Evolutionary conservation across 2,113 vertebrate genomes (phyloP), one percentile per base, ranked within the genome.

Genomic region (Seriola rivoliana): DNA sequence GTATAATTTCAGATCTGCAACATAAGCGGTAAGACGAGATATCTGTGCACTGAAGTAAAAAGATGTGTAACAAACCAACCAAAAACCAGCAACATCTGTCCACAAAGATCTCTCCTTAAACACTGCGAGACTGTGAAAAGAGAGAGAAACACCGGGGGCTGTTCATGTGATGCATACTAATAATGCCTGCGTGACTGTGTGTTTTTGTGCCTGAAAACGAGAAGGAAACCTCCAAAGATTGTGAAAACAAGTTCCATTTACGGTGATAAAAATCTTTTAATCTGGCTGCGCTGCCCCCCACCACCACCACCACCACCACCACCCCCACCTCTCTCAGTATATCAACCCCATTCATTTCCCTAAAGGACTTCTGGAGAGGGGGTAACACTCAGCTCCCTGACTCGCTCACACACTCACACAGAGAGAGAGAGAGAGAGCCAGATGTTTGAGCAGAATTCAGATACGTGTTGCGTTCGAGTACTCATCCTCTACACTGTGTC

Each of bases 191-290:
- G 46, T 84, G 84, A 76, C 70, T 78, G 66, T 65, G 82, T 67
- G 29, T 76, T n/a, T 77, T 5, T 80, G 38, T 58, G 80, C 40
- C 62, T 70, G 75, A 71, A 75, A 81, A 57, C 46, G 79, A 87
- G 57, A 70, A 67, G 74, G 52, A 90, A 54, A 73, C 69, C 78
- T 87, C 65, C 48, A 58, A 69, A 81, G 82, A 86, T 81, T 84
- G 89, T 25, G 40, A 87, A 90, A 89, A 87, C 84, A 74, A 89
- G 85, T 81, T 85, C 84, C 80, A 84, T 87, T 91, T 88, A 68
- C 42, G 8, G 66, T 57, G 90, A 92, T 93, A 90, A 89, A 29
- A 89, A 91, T 91, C 90, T 85, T 78, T 79, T 91, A 88, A 92
- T 91, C 86, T 87, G 88, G 50, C 84, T 85, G 75, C 4, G 71